Base-by-base conservation (phyloP, 2,888 invertebrate genomes). In the Seira sanloemensis region DNA sequence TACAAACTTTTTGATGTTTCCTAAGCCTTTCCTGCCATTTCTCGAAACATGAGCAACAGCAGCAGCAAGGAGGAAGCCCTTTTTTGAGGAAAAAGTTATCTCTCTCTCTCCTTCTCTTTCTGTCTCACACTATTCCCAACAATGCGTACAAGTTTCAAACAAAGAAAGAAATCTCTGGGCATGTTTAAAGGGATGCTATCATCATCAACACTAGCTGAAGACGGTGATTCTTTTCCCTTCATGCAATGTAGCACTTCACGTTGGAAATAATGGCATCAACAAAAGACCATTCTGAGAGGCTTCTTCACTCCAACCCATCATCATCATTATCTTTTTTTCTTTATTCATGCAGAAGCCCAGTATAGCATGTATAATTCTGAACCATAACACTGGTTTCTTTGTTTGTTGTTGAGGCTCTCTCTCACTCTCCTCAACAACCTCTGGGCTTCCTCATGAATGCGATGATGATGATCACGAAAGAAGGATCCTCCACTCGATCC, bases 341-440 rank as follows among this genome's bases (percentile, higher is more conserved):
- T 37, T 37, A 37, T 37, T 37, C 12, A 9, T 37, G 37, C 12
- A 37, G 37, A 12, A 37, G 37, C 37, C 37, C 37, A 37, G 12
- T 9, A 37, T 9, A 37, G 37, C 12, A 37, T 12, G 37, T 37
- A 37, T 58, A 4, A 37, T 5, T n/a, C n/a, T 58, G n/a, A 18
- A 58, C 58, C 58, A 58, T 58, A 58, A 73, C 84, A 69, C 74
- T 78, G 78, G 74, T 84, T 84, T 84, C 84, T 84, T 84, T 84
- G 84, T 84, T 84, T 84, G 84, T 78, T 84, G 84, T 84, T 84
- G 84, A 84, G 84, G 84, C 26, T 78, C 84, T 83, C 81, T 68
- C 73, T 58, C 37, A 12, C 12, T 37, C 37, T 37, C 5, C n/a
- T n/a, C 4, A 37, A 58, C 58, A 58, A 58, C 58, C 58, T 58